phyloP scores from a whole-genome alignment of 2,113 vertebrate species.

The Atherinomorus stipes region DNA sequence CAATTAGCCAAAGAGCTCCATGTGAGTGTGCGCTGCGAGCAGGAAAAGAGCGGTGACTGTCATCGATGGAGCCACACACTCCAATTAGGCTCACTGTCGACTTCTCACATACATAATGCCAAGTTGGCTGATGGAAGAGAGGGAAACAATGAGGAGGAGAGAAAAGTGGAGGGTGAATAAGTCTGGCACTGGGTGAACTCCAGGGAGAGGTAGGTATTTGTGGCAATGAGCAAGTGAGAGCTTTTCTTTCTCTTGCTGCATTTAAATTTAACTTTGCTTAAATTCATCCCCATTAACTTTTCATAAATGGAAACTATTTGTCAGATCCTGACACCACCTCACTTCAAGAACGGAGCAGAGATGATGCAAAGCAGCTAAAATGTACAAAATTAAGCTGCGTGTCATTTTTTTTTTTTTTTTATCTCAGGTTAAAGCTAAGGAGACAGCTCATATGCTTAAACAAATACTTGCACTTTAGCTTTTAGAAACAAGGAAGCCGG shows the following conservation, averaged over 20 bases:
- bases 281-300: conserved; percentile 60
- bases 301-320: conserved; percentile 52
- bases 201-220: conserved; percentile 11
- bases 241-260: conserved; percentile 22
- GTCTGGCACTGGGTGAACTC: conserved; percentile 7
- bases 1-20: conserved; percentile 69
- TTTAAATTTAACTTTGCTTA: conserved; percentile 41
- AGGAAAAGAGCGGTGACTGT: conserved; percentile 61
- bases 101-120: conserved; percentile 60
- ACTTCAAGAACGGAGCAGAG: conserved; percentile 30
- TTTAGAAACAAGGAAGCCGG: conserved; percentile 20
- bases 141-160: conserved; percentile 10
- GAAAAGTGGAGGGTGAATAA: conserved; percentile 19
- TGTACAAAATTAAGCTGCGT: conserved; percentile 33
- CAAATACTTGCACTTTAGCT: conserved; percentile 41
- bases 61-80: conserved; percentile 65
- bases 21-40: conserved; percentile 40
- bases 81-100: conserved; percentile 76
- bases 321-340: conserved; percentile 46
- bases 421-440: conserved; percentile 33
- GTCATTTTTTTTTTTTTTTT: conserved; percentile 42
- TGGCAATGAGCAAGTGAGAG: conserved; percentile 13
- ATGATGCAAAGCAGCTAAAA: conserved; percentile 32
- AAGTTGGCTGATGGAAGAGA: conserved; percentile 54
- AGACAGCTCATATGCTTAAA: conserved; percentile 17